A percentile compares a stretch with the other conserved stretches of the same genome.
phyloP scores from a whole-genome alignment of 2,888 invertebrate species.

The Anoncus sp. region DNA sequence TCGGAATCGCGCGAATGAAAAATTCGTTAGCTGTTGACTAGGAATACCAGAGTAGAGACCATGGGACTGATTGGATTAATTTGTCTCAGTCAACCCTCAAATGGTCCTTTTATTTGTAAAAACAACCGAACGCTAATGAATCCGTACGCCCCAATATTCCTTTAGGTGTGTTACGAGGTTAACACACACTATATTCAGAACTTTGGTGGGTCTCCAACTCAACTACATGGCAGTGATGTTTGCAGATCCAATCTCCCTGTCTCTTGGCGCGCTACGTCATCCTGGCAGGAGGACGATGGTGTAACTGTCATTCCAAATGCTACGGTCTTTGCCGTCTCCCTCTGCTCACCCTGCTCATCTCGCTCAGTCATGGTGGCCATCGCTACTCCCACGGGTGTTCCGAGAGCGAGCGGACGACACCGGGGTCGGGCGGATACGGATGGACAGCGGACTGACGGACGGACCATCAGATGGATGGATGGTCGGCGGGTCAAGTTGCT shows the following conservation, averaged over 20 bases:
- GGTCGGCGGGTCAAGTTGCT: constrained; percentile 57
- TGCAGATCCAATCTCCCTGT: constrained; percentile 33
- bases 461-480: constrained; percentile 68
- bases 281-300: constrained; percentile 29
- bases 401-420: constrained; percentile 37
- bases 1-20: constrained; percentile 19
- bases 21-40: constrained; percentile 24
- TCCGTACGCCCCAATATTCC: not conserved
- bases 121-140: constrained; percentile 27
- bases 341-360: constrained; percentile 23
- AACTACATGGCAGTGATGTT: constrained; percentile 3
- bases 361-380: constrained; percentile 26
- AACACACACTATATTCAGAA: constrained; percentile 3
- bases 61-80: constrained; percentile 22
- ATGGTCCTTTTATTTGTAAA: constrained; percentile 17
- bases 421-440: constrained; percentile 31
- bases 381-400: constrained; percentile 48
- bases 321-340: constrained; percentile 11
- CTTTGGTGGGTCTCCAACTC: constrained; percentile 7
- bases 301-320: constrained; percentile 52
- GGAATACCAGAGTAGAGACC: not conserved
- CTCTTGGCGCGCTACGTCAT: constrained; percentile 22
- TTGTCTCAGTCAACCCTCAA: constrained; percentile 16
- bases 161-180: not conserved
- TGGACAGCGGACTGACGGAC: constrained; percentile 53